Percentiles rank a stretch among this genome's conserved stretches.
These are phyloP conservation scores for Petrocephalus microphthalmus DNA, from an alignment of 2,113 vertebrate species.

Conservation along the genomic window DNA sequence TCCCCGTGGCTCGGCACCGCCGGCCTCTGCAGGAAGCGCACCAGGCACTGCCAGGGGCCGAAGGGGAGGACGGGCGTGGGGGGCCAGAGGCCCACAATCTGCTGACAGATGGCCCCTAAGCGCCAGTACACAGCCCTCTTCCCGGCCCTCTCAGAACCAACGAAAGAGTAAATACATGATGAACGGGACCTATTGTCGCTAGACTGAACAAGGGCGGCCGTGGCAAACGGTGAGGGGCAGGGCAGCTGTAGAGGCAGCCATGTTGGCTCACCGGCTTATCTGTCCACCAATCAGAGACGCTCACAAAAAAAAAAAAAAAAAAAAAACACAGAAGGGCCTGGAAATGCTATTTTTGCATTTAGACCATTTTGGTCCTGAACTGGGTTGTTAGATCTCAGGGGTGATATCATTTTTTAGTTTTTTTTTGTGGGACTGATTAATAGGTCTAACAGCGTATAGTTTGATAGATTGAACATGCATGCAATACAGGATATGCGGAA, in stretches of 20 bases:
- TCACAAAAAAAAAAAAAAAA: too few species aligned
- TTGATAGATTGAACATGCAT: neutral
- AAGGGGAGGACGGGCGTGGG: neutral
- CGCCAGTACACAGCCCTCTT: neutral
- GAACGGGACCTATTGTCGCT: neutral
- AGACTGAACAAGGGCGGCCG: neutral
- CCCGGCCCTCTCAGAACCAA: neutral
- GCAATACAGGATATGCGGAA: neutral
- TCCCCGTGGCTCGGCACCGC: neutral
- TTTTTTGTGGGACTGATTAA: neutral
- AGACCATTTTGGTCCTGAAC: neutral
- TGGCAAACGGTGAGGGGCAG: neutral
- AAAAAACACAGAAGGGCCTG: neutral
- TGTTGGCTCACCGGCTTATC: neutral
- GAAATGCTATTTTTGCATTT: neutral
- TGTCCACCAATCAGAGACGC: too few species aligned
- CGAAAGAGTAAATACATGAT: neutral
- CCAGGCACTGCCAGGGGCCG: neutral
- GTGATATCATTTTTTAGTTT: neutral
- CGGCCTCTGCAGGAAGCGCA: neutral
- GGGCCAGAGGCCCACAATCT: neutral
- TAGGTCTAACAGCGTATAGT: neutral
- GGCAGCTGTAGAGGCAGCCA: neutral
- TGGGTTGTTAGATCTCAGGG: neutral
- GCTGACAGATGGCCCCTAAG: constrained; percentile 4